Conservation (phyloP, 2,888 invertebrate genomes). For the Nemapogon koenigi region DNA sequence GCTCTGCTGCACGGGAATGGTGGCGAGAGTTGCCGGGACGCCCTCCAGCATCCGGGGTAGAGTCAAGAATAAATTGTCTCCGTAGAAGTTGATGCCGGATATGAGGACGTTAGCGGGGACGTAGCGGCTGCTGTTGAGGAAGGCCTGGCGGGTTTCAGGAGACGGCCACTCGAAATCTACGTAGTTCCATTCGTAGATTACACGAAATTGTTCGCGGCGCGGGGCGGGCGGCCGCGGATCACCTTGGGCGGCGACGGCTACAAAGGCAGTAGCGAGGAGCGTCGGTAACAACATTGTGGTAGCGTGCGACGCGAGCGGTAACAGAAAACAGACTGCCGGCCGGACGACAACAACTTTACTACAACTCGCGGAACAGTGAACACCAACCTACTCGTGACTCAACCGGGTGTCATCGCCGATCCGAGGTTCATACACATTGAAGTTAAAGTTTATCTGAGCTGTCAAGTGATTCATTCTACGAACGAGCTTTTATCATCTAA, state of each 20-base stretch:
- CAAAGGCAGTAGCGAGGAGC: constrained; percentile 29
- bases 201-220: constrained; percentile 66
- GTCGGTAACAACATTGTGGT: constrained; percentile 37
- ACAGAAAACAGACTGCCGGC: constrained; percentile 4
- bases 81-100: constrained; percentile 72
- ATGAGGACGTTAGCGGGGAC: constrained; percentile 72
- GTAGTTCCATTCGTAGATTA: constrained; percentile 76
- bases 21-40: constrained; percentile 73
- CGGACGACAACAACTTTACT: neutral
- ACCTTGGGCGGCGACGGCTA: constrained; percentile 48
- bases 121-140: constrained; percentile 64
- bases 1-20: constrained; percentile 54
- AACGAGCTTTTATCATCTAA: too few relatives aligned
- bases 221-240: constrained; percentile 35
- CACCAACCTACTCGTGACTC: neutral
- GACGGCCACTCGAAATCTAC: constrained; percentile 74
- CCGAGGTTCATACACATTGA: too few relatives aligned
- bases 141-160: constrained; percentile 57
- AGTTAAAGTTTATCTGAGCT: too few relatives aligned
- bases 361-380: neutral
- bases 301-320: constrained; percentile 31
- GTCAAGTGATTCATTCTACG: too few relatives aligned
- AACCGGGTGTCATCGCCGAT: constrained; percentile 20
- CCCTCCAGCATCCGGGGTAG: constrained; percentile 74
- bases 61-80: constrained; percentile 70